A percentile compares a stretch with the other conserved stretches of the same genome.
phyloP scores from a whole-genome alignment of 2,797 vertebrate genomes.

The Acropternis orthonyx region DNA sequence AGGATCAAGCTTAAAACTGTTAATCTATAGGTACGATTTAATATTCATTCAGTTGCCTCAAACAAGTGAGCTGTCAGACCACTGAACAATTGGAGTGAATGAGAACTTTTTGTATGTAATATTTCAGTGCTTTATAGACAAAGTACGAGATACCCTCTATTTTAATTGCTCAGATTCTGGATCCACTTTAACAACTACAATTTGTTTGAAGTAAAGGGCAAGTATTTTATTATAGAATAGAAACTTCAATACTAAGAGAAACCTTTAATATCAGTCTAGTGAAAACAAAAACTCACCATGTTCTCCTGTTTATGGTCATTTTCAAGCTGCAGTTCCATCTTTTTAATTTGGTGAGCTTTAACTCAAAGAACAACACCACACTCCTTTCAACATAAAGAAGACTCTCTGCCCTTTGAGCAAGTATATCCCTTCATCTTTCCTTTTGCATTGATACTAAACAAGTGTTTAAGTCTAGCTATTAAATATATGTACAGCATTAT shows the following conservation, averaged over 20 bases:
- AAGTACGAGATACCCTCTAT: not conserved
- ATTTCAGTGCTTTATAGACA: not conserved
- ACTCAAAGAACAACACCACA: constrained; percentile 1
- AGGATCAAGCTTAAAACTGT: not conserved
- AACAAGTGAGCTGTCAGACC: constrained; percentile 14
- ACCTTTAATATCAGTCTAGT: not conserved
- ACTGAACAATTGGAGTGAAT: not conserved
- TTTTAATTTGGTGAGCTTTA: constrained; percentile 27
- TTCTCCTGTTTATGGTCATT: constrained; percentile 1
- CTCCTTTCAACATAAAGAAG: not conserved
- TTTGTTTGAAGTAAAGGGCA: constrained; percentile 49
- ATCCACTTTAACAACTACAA: not conserved
- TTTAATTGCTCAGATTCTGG: constrained; percentile 24
- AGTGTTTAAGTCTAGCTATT: not conserved
- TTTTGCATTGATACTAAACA: not conserved
- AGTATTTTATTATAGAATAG: no score
- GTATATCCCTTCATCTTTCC: not conserved
- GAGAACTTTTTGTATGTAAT: constrained; percentile 8
- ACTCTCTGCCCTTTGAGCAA: not conserved
- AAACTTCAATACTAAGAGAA: constrained; percentile 25
- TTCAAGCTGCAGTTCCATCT: constrained; percentile 17
- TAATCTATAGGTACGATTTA: constrained; percentile 21
- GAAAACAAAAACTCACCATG: not conserved
- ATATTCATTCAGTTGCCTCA: not conserved
- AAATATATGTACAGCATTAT: not conserved